Base-by-base conservation (phyloP, 2,797 vertebrate species). In the Sebastes oblongus region DNA sequence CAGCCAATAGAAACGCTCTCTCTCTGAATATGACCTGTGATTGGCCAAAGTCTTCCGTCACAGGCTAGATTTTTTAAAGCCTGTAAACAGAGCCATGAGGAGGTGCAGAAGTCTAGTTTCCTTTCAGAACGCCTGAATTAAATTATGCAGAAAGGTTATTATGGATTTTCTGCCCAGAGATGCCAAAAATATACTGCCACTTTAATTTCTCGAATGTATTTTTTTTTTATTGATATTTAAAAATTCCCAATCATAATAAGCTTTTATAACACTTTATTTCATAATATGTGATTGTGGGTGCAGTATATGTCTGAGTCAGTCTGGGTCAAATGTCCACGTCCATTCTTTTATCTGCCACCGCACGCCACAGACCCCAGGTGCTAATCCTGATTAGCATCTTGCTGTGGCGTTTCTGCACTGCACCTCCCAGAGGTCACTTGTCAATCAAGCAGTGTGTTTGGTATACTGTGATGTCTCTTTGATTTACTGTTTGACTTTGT, bases 301-400 rank as follows among this genome's bases (percentile, higher is more conserved):
- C 5, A 18, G n/a, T 6, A 8, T 7, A 1, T 3, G 42, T 66
- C 34, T 30, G 50, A 46, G 84, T 61, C 58, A 50, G 36, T 59
- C 56, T 46, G 42, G 73, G 66, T 84, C 54, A 62, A 52, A 72
- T 59, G 58, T 79, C 42, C 64, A 59, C 30, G 0, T 76, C 72
- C 29, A 22, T 64, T 79, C 66, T 82, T 66, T 78, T 65, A 86
- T 85, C 82, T 52, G 34, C 62, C 56, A 22, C 67, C 4, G 36
- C 72, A 58, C 20, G 16, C 46, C 77, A 55, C 81, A 67, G 78
- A 81, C 77, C 80, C 39, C 68, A 77, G 71, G 69, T 86, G 75
- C 71, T 88, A 81, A 82, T 86, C 82, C 87, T 79, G 84, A 91
- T 89, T 80, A 88, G 87, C 81, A 86, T 91, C 86, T 86, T n/a